phyloP scores from a whole-genome alignment of 2,113 vertebrate species.

The Amblyopsis rosae region DNA sequence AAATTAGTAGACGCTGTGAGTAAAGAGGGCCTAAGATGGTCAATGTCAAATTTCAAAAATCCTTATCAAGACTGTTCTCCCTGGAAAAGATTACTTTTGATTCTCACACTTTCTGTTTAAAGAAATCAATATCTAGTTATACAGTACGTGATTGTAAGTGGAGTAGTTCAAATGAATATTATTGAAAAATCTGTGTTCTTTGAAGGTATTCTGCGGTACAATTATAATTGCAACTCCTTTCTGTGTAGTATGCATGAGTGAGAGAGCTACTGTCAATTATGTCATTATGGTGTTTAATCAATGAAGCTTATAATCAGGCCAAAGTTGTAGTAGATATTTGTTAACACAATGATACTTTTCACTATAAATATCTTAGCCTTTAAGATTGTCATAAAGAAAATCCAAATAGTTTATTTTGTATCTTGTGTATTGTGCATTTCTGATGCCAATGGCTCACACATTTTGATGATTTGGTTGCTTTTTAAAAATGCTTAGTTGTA shows the following conservation, averaged over 20 bases:
- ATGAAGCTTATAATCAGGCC: constrained; percentile 59
- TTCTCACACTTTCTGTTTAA: constrained; percentile 27
- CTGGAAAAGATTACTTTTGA: constrained; percentile 26
- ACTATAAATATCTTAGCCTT: constrained; percentile 44
- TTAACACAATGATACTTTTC: constrained; percentile 49
- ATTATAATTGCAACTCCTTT: constrained; percentile 59
- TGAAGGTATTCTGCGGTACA: constrained; percentile 57
- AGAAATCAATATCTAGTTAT: constrained; percentile 47
- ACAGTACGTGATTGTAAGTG: constrained; percentile 53
- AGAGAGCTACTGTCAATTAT: constrained; percentile 45
- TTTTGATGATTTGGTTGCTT: constrained; percentile 36
- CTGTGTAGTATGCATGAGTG: constrained; percentile 62
- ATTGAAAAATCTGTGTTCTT: constrained; percentile 57
- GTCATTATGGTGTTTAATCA: constrained; percentile 53
- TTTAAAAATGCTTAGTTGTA: constrained; percentile 22
- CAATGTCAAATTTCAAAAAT: neutral
- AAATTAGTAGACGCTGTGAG: constrained; percentile 34
- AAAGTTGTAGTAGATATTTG: constrained; percentile 58
- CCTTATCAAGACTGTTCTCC: constrained; percentile 38
- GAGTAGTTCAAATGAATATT: constrained; percentile 56
- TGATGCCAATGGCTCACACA: constrained; percentile 39
- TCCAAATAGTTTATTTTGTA: constrained; percentile 46
- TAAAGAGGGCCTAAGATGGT: constrained; percentile 25
- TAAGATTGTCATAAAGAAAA: constrained; percentile 39
- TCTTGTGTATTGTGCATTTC: constrained; percentile 45